Conservation (phyloP, 2,113 vertebrate species). For the Mungos mungo region DNA sequence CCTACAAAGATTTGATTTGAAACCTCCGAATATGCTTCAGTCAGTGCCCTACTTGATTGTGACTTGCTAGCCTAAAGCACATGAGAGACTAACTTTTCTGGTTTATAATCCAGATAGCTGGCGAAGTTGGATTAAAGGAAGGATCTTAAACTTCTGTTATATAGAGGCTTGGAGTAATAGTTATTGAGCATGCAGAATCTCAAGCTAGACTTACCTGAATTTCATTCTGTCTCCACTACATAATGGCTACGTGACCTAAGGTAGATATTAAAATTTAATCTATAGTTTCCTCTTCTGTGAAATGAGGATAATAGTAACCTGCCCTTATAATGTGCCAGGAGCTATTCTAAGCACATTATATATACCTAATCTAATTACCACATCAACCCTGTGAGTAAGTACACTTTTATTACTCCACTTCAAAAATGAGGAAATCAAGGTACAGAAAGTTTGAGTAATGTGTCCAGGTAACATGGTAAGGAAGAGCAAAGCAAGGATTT, state of each 20-base stretch:
- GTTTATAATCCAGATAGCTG: neutral
- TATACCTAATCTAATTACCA: neutral
- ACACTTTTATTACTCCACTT: neutral
- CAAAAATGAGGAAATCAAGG: neutral
- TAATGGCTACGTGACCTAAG: neutral
- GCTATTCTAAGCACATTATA: neutral
- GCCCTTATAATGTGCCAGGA: neutral
- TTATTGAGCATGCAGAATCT: neutral
- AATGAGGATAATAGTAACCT: neutral
- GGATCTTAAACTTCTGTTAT: neutral
- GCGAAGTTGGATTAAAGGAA: neutral
- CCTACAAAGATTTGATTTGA: neutral
- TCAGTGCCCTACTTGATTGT: neutral
- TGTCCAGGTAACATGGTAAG: neutral
- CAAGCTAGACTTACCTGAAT: neutral
- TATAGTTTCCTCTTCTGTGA: neutral
- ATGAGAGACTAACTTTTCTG: neutral
- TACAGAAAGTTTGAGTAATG: neutral
- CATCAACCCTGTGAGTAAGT: neutral
- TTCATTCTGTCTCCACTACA: neutral
- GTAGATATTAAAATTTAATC: neutral
- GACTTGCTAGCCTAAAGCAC: neutral
- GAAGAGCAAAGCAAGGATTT: neutral
- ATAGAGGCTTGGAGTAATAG: neutral
- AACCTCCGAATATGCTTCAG: neutral